These are phyloP conservation scores for Neosilurus mollespiculum DNA, from an alignment of 2,797 vertebrate genomes.

Conservation along the genomic window DNA sequence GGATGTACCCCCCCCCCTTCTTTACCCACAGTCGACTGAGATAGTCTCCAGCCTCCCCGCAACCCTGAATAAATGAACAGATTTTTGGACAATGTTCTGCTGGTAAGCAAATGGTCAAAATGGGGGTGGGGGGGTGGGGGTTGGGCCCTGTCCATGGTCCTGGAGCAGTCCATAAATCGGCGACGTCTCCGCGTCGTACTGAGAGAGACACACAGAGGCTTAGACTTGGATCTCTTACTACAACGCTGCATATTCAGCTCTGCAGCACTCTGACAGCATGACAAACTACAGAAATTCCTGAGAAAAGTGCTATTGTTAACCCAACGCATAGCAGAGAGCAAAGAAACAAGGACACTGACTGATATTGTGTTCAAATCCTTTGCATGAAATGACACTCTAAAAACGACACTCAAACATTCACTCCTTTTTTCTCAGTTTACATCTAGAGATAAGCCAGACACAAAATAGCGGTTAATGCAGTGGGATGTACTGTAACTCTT, in stretches of 20 bases:
- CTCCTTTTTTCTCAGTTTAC: background rate
- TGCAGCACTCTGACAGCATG: slow-evolving; percentile 40
- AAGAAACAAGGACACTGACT: slow-evolving; percentile 7
- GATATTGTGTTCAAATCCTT: slow-evolving; percentile 26
- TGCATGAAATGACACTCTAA: background rate
- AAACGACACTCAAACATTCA: background rate
- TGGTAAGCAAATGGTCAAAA: slow-evolving; percentile 55
- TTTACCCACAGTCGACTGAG: too few species aligned
- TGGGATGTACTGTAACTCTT: background rate
- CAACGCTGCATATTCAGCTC: slow-evolving; percentile 46
- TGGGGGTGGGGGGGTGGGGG: slow-evolving; percentile 45
- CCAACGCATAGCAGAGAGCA: background rate
- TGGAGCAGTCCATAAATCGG: slow-evolving; percentile 59
- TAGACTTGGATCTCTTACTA: slow-evolving; percentile 46
- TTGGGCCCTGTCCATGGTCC: slow-evolving; percentile 52
- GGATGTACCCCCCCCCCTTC: too few species aligned
- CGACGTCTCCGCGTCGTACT: slow-evolving; percentile 61
- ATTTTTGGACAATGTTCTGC: slow-evolving; percentile 26
- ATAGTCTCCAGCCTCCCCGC: too few species aligned
- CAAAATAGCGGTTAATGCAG: background rate
- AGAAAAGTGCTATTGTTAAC: slow-evolving; percentile 41
- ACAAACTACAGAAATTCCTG: slow-evolving; percentile 27
- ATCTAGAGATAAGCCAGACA: background rate
- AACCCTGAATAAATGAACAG: too few species aligned
- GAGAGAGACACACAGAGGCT: slow-evolving; percentile 57